Conservation (phyloP, 2,113 vertebrate genomes). For the Argyrosomus japonicus region DNA sequence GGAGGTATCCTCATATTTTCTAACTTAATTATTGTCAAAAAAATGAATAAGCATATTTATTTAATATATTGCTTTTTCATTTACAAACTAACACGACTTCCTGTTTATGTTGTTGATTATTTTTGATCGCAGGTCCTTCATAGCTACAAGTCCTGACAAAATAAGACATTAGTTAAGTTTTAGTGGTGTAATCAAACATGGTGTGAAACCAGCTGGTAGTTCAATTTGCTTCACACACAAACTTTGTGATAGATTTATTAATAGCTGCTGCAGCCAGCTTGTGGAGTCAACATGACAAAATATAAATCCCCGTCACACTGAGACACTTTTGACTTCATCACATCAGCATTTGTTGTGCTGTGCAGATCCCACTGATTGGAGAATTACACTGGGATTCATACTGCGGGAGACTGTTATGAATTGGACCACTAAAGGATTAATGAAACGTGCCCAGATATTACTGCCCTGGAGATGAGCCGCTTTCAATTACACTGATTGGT, state of each 20-base stretch:
- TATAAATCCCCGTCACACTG: conserved; percentile 33
- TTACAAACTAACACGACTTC: not conserved
- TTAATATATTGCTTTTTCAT: not conserved
- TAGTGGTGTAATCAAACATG: not conserved
- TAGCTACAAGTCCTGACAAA: not conserved
- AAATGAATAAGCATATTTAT: not conserved
- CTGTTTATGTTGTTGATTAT: not conserved
- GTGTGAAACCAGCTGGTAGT: not conserved
- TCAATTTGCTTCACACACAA: no score
- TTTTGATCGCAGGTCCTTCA: not conserved
- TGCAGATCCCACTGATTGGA: conserved; percentile 56
- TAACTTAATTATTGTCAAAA: not conserved
- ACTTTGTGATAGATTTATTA: not conserved
- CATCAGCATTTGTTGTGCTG: conserved; percentile 46
- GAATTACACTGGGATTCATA: conserved; percentile 48
- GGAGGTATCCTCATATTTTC: not conserved
- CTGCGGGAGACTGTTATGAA: conserved; percentile 64
- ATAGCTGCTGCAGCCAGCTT: not conserved
- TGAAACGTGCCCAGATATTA: conserved; percentile 74
- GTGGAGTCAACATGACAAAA: conserved; percentile 14
- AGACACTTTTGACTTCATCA: conserved; percentile 50
- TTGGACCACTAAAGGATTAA: conserved; percentile 76
- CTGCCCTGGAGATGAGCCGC: conserved; percentile 71
- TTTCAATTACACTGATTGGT: conserved; percentile 80
- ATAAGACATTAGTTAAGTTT: not conserved